Evolutionary conservation across 2,113 vertebrate genomes (phyloP), one percentile per base, ranked within the genome.

Genomic region (Zosterops hypoxanthus): DNA sequence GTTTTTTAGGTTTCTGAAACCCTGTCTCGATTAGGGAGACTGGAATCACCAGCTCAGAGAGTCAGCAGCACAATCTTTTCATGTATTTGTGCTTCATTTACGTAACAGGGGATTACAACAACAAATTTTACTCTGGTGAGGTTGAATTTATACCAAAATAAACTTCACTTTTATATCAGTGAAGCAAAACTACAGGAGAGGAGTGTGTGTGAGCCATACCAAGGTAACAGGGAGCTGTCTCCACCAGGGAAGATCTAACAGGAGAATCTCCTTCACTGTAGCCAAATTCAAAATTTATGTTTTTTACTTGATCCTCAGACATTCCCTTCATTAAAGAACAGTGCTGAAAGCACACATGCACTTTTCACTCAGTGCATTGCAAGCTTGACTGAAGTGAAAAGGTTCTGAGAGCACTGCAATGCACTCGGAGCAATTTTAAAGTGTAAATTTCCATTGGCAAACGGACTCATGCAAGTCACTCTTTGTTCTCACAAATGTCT

Each of bases 361-460:
- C 94, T 92, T 93, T 89, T 85, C 90, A 92, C 61, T 90, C 87
- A 82, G 78, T 42, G 71, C 84, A 65, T 1, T 89, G 71, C 77
- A 61, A 92, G 64, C 84, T 77, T 69, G 57, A 73, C n/a, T 42
- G 21, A 94, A 96, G 78, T 87, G 87, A 65, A 89, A 94, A 85
- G 91, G 94, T 95, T 92, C 91, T 79, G 33, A 92, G 75, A 88
- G 77, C 89, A 61, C 53, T 44, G 65, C 77, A 84, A 49, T 84
- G 53, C 44, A 90, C 91, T 84, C 3, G 0, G 53, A 95, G 73
- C 73, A 91, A 82, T 86, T 86, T 53, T 61, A 22, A 96, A 80
- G 88, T 94, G 96, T 92, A 96, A 96, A 95, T 97, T 94, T 95
- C 94, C 91, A 95, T 34, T 95, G 96, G 94, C 95, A 97, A 91